These are phyloP conservation scores for Caenorhabditis macrosperma DNA, from an alignment of 2,888 invertebrate species.

Conservation along the genomic window DNA sequence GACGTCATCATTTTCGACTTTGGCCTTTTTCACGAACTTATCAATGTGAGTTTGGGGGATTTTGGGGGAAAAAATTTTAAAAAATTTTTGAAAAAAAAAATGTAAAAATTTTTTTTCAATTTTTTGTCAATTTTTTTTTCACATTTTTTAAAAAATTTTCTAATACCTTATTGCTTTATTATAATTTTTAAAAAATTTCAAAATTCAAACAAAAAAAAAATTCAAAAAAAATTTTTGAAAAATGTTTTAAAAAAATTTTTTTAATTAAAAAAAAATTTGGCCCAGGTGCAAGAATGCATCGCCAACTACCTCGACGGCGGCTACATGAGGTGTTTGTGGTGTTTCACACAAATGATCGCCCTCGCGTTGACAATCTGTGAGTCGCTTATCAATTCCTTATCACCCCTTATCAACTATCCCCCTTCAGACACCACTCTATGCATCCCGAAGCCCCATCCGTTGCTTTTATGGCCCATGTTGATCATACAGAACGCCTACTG, in stretches of 20 bases:
- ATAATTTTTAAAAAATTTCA: no score
- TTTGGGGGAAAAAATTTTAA: no score
- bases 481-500: conserved; percentile 76
- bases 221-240: no score
- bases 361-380: conserved; percentile 63
- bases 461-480: conserved; percentile 72
- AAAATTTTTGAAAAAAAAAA: no score
- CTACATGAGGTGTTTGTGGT: conserved; percentile 75
- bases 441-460: conserved; percentile 69
- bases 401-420: background rate
- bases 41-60: conserved; percentile 62
- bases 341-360: conserved; percentile 69
- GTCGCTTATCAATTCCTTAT: background rate
- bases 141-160: no score
- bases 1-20: conserved; percentile 77
- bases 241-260: no score
- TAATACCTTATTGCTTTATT: no score
- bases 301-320: conserved; percentile 78
- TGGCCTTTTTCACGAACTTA: conserved; percentile 73
- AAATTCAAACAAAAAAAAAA: no score
- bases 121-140: no score
- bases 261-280: conserved; percentile 2
- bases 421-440: conserved; percentile 62
- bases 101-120: no score
- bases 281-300: conserved; percentile 75